Evolutionary conservation across 2,888 invertebrate genomes (phyloP), one percentile per base, ranked within the genome.

Genomic region (Callimorpha dominula): DNA sequence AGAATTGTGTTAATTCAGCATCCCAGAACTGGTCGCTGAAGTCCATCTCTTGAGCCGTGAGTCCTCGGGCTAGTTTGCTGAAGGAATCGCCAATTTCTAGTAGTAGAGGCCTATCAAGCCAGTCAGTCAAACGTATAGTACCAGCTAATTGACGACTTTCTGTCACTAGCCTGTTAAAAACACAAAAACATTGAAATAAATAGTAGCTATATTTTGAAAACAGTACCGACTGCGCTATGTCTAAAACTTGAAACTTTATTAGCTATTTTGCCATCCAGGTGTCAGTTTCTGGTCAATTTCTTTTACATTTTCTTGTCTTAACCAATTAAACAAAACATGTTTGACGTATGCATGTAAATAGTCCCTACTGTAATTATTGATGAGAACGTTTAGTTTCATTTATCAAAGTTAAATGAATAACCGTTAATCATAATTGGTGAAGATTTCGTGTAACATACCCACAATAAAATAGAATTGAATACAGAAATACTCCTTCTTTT

Each of bases 21-120:
- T 98, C 97, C 92, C 97, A 97, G 91, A 96, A 98, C 79, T 97
- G 97, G 90, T 99, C 98, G 76, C 97, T 97, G 81, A 96, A 96
- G 86, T 97, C 97, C 91, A 98, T 97, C 0, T 97, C 97, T 88
- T 99, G 98, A 17, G 97, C 97, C 5, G 97, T 95, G 86, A 98
- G 95, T 11, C 98, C 98, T 92, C 98, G 95, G 1, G 97, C 96
- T 71, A 98, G 95, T 76, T 97, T 97, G 88, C 98, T 97, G 85
- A 98, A 97, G 69, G 97, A 96, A 78, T 96, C 93, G 42, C 95
- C 96, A 67, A 97, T 92, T 87, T 97, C 97, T 46, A 97, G 90
- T 40, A 97, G 89, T 0, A 96, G 92, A 0, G 97, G 97, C 66
- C 97, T 91, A 86, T 97, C 97, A 88, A 97, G 97, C 96, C 97